Evolutionary conservation across 1,140 invertebrate species (phyloP).

Genomic region (Pogonognathellus flavescens): DNA sequence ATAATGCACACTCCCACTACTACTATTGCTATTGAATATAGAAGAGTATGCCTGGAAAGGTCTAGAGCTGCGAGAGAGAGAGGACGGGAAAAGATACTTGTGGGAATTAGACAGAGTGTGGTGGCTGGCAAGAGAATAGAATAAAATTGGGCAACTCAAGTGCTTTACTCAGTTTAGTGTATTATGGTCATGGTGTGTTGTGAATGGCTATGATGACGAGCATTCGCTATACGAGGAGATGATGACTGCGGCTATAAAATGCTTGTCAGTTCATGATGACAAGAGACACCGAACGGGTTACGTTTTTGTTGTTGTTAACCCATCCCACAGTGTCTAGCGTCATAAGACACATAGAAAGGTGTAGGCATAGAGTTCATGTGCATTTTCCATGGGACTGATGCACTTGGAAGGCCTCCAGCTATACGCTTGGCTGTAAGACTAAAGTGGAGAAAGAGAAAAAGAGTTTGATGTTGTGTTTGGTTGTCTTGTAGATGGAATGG

Average conservation of each 20-base stretch:
- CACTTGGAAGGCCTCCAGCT: too few relatives aligned
- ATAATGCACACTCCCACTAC: too few relatives aligned
- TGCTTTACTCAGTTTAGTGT: conserved; percentile 23
- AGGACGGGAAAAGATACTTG: conserved; percentile 13
- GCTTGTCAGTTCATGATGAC: conserved; percentile 1
- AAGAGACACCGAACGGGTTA: background rate
- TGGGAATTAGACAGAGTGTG: conserved; percentile 4
- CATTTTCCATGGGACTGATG: too few relatives aligned
- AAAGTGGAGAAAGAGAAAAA: too few relatives aligned
- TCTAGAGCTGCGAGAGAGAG: background rate
- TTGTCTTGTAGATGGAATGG: too few relatives aligned
- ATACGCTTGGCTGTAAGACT: too few relatives aligned
- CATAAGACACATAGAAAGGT: background rate
- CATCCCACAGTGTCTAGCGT: too few relatives aligned
- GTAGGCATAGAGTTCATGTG: too few relatives aligned
- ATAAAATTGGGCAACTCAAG: conserved; percentile 36
- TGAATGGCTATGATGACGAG: background rate
- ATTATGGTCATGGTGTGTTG: conserved; percentile 20
- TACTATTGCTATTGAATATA: too few relatives aligned
- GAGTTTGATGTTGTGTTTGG: too few relatives aligned
- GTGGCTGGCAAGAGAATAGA: conserved; percentile 14
- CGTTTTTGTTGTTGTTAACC: too few relatives aligned
- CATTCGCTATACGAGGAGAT: conserved; percentile 1
- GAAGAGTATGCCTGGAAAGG: too few relatives aligned
- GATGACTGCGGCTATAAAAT: background rate